Evolutionary conservation across 2,888 invertebrate genomes (phyloP).

Genomic region (Dryobotodes eremita): DNA sequence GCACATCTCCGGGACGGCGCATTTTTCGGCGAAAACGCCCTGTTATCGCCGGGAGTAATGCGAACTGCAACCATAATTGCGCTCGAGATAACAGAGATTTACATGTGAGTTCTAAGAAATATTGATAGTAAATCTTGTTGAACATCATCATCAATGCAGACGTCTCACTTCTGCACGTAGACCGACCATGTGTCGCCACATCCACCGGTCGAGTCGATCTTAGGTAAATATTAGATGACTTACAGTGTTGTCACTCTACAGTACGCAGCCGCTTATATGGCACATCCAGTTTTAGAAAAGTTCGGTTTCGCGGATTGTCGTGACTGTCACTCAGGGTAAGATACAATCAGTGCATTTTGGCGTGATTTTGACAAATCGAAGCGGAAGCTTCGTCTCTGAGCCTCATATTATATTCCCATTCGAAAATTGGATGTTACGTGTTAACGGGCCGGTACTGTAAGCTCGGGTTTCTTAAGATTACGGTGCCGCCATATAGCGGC

Average conservation of each 20-base stretch:
- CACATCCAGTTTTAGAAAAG: background rate
- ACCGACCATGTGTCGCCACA: background rate
- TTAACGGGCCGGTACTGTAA: background rate
- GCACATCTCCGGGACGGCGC: conserved; percentile 91
- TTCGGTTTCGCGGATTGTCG: background rate
- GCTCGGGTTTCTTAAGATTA: background rate
- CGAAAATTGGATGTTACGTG: background rate
- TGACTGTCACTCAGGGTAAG: too few relatives aligned
- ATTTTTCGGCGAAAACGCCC: conserved; percentile 91
- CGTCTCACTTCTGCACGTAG: background rate
- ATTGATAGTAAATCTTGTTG: background rate
- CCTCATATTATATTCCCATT: too few relatives aligned
- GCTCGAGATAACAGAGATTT: conserved; percentile 91
- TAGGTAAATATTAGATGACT: too few relatives aligned
- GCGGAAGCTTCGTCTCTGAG: too few relatives aligned
- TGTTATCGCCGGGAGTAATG: conserved; percentile 86
- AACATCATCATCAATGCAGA: background rate
- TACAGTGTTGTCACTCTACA: background rate
- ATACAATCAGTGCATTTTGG: background rate
- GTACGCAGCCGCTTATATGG: background rate
- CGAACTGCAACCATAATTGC: conserved; percentile 90
- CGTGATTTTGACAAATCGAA: background rate
- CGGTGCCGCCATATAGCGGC: background rate
- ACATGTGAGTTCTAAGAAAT: conserved; percentile 72
- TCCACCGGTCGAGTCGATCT: background rate